Percentiles rank a stretch among this genome's conserved stretches.
Conservation (phyloP, 2,888 invertebrate genomes). For the Megaustenia siamemsis region DNA sequence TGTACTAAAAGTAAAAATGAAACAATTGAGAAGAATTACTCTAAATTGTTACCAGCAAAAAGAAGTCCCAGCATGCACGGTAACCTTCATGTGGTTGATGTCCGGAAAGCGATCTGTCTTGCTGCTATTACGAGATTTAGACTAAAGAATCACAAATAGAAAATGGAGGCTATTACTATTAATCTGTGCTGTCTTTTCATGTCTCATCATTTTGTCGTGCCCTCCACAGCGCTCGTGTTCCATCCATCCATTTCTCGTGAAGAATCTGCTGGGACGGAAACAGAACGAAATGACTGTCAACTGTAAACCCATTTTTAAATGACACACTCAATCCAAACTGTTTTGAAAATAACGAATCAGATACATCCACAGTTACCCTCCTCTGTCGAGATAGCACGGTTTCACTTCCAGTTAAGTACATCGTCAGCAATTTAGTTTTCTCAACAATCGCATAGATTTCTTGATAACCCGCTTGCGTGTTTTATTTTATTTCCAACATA, state of each 20-base stretch:
- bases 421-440: constrained; percentile 26
- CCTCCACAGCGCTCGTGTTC: not conserved
- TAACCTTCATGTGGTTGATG: not conserved
- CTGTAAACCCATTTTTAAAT: not conserved
- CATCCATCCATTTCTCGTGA: not conserved
- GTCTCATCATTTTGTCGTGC: not conserved
- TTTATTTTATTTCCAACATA: constrained; percentile 1
- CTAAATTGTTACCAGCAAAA: not conserved
- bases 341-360: not conserved
- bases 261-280: not conserved
- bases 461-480: constrained; percentile 18
- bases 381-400: not conserved
- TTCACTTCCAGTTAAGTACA: not conserved
- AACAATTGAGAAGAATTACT: not conserved
- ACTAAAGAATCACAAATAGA: not conserved
- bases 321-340: not conserved
- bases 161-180: not conserved
- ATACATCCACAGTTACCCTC: not conserved
- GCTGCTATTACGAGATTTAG: not conserved
- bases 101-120: not conserved
- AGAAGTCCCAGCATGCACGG: not conserved
- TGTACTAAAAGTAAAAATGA: too few relatives aligned
- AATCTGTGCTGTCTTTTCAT: not conserved
- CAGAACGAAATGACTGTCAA: not conserved
- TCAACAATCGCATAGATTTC: not conserved